These are phyloP conservation scores for Ranitomeya imitator DNA, from an alignment of 2,113 vertebrate species.

Conservation along the genomic window DNA sequence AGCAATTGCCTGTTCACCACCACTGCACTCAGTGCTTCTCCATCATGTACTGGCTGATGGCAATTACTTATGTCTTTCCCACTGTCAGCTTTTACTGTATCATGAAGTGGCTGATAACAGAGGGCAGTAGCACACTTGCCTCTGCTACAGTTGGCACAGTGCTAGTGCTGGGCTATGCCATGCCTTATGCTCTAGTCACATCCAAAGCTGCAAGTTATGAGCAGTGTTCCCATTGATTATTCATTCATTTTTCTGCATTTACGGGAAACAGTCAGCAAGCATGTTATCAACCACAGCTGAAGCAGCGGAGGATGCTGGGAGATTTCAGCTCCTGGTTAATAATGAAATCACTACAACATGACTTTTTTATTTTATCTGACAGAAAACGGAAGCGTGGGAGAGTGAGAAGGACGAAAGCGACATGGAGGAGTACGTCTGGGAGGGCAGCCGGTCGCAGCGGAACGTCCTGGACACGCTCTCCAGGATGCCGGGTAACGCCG, in stretches of 20 bases:
- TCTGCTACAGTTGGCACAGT: neutral
- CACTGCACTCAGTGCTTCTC: too few species aligned
- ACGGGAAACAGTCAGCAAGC: too few species aligned
- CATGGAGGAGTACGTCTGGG: slow-evolving; percentile 92
- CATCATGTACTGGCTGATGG: too few species aligned
- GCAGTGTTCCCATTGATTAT: too few species aligned
- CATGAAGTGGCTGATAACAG: too few species aligned
- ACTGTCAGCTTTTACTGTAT: too few species aligned
- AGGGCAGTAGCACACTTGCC: too few species aligned
- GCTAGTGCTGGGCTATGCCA: too few species aligned
- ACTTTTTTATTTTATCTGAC: slow-evolving; percentile 57
- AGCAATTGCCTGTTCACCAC: neutral
- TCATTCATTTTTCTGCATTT: too few species aligned
- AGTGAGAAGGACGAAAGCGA: slow-evolving; percentile 83
- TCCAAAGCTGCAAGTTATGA: too few species aligned
- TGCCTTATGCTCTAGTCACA: too few species aligned
- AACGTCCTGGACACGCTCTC: slow-evolving; percentile 78
- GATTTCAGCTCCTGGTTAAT: neutral
- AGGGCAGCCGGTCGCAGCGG: slow-evolving; percentile 84
- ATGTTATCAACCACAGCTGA: neutral
- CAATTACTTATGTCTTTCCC: too few species aligned
- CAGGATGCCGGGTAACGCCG: slow-evolving; percentile 70
- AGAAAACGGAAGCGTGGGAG: slow-evolving; percentile 95
- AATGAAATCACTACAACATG: neutral
- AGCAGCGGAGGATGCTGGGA: neutral